Conservation (phyloP, 1,140 invertebrate species). For the Drosophila santomea region DNA sequence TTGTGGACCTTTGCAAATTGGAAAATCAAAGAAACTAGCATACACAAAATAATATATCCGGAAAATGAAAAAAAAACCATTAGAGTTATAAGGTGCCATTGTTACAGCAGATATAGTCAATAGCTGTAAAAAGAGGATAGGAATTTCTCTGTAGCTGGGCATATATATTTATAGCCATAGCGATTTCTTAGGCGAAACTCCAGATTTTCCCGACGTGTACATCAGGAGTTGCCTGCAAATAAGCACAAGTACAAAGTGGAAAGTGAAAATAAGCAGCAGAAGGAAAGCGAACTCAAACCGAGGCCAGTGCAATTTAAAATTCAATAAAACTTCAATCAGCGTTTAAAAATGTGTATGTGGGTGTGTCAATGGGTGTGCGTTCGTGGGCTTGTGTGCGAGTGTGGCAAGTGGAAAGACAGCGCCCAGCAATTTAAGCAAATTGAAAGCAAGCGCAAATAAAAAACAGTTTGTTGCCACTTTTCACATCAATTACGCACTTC, state of each 20-base stretch:
- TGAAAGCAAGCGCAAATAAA: slow-evolving; percentile 83
- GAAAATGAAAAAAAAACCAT: no score
- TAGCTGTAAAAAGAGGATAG: no score
- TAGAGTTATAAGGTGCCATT: no score
- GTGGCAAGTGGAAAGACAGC: slow-evolving; percentile 69
- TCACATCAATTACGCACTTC: slow-evolving; percentile 83
- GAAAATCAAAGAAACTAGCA: no score
- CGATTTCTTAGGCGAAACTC: no score
- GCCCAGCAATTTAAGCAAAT: slow-evolving; percentile 83
- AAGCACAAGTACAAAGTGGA: slow-evolving; percentile 35
- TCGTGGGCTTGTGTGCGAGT: slow-evolving; percentile 15
- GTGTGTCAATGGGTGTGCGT: slow-evolving; percentile 27
- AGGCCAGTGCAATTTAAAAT: slow-evolving; percentile 74
- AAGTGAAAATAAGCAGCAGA: slow-evolving; percentile 41
- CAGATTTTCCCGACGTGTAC: slow-evolving; percentile 9
- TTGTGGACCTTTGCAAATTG: no score
- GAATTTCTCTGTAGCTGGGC: no score
- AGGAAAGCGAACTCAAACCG: slow-evolving; percentile 31
- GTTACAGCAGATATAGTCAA: no score
- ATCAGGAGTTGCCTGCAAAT: slow-evolving; percentile 19
- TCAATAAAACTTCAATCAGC: slow-evolving; percentile 83
- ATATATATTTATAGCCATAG: no score
- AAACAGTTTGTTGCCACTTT: slow-evolving; percentile 83
- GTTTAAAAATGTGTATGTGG: slow-evolving; percentile 57
- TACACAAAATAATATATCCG: no score